Evolutionary conservation across 2,113 vertebrate genomes (phyloP).

Genomic region (Mormyrus iriodes): DNA sequence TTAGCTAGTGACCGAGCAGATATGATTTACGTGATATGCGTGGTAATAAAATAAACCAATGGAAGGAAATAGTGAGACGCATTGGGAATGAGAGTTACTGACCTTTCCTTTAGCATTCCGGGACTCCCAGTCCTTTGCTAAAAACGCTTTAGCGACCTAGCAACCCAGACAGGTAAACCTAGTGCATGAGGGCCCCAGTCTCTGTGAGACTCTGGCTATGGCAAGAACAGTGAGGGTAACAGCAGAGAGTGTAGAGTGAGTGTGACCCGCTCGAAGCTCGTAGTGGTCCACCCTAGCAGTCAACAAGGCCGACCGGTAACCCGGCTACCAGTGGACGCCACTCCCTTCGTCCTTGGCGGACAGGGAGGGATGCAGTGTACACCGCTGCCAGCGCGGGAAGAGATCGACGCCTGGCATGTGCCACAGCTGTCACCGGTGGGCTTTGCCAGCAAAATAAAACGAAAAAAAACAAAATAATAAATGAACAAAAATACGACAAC

Average conservation of each 20-base stretch:
- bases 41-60: neutral
- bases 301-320: conserved; percentile 26
- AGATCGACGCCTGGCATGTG: conserved; percentile 28
- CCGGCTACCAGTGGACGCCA: conserved; percentile 38
- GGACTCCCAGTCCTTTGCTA: neutral
- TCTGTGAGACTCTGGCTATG: neutral
- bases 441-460: conserved; percentile 36
- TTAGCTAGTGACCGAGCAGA: neutral
- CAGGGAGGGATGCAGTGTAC: conserved; percentile 36
- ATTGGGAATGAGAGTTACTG: conserved; percentile 27
- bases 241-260: neutral
- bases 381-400: conserved; percentile 36
- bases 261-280: conserved; percentile 25
- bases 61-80: neutral
- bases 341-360: conserved; percentile 31
- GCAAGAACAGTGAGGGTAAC: neutral
- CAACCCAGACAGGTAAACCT: neutral
- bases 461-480: neutral
- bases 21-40: neutral
- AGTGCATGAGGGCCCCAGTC: neutral
- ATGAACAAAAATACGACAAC: conserved; percentile 28
- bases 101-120: conserved; percentile 30
- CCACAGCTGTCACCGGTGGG: conserved; percentile 40
- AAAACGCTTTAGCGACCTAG: conserved; percentile 26
- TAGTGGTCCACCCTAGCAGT: conserved; percentile 40